Evolutionary conservation across 2,113 vertebrate species (phyloP).

Genomic region (Raja brachyura): DNA sequence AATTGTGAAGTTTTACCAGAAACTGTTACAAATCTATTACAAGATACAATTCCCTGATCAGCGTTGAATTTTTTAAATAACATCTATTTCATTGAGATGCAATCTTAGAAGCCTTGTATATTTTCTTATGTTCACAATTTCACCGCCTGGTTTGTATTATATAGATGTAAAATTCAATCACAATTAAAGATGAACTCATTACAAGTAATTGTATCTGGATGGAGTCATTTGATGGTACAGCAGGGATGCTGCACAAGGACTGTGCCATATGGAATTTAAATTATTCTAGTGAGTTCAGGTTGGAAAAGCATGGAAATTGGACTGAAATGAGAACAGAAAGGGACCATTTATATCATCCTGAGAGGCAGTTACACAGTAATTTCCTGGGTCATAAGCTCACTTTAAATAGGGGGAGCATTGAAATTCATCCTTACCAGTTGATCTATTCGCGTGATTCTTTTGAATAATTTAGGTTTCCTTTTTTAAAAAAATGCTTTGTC

Average conservation of each 20-base stretch:
- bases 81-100: not conserved
- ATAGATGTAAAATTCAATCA: constrained; percentile 35
- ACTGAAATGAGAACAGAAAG: constrained; percentile 36
- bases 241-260: constrained; percentile 23
- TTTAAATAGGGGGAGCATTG: constrained; percentile 32
- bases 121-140: constrained; percentile 28
- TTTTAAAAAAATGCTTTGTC: not conserved
- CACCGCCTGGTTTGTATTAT: constrained; percentile 26
- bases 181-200: constrained; percentile 39
- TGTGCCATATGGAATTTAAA: constrained; percentile 27
- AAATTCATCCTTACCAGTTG: constrained; percentile 25
- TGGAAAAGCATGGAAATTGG: constrained; percentile 37
- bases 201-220: constrained; percentile 35
- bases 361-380: constrained; percentile 33
- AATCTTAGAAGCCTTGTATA: not conserved
- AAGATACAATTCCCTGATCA: not conserved
- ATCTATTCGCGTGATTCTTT: constrained; percentile 6
- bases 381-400: constrained; percentile 37
- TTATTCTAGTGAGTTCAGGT: constrained; percentile 36
- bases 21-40: not conserved
- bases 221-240: constrained; percentile 35
- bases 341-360: constrained; percentile 36
- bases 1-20: not conserved
- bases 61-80: not conserved
- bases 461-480: constrained; percentile 15